Evolutionary conservation across 2,888 invertebrate species (phyloP).

Genomic region (Aphidius colemani): DNA sequence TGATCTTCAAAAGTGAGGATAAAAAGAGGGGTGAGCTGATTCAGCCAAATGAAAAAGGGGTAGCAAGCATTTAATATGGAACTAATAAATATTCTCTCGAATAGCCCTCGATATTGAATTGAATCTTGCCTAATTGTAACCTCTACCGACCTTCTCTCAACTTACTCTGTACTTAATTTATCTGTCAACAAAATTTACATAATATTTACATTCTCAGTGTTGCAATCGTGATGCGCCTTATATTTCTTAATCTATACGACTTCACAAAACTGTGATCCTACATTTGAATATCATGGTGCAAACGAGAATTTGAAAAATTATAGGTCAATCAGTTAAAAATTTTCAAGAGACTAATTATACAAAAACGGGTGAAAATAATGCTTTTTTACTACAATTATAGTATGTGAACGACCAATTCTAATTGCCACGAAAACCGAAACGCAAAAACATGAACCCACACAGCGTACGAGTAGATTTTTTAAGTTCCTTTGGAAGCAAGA

Average conservation of each 20-base stretch:
- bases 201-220: slow-evolving; percentile 55
- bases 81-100: slow-evolving; percentile 51
- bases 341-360: too few relatives aligned
- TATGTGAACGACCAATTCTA: too few relatives aligned
- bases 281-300: slow-evolving; percentile 5
- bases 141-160: slow-evolving; percentile 40
- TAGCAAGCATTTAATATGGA: slow-evolving; percentile 48
- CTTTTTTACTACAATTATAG: too few relatives aligned
- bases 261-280: slow-evolving; percentile 7
- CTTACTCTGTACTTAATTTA: slow-evolving; percentile 40
- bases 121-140: slow-evolving; percentile 59
- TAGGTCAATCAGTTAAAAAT: too few relatives aligned
- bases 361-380: too few relatives aligned
- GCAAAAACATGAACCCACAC: too few relatives aligned
- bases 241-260: slow-evolving; percentile 14
- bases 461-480: too few relatives aligned
- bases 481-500: too few relatives aligned
- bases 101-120: slow-evolving; percentile 59
- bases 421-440: too few relatives aligned
- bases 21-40: slow-evolving; percentile 2
- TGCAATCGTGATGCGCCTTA: slow-evolving; percentile 48
- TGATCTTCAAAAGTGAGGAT: too few relatives aligned
- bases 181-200: slow-evolving; percentile 58
- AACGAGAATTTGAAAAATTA: neutral
- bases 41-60: neutral